Percentiles rank a stretch among this genome's conserved stretches.
Evolutionary conservation across 2,113 vertebrate species (phyloP).

Genomic region (Leuciscus idus): DNA sequence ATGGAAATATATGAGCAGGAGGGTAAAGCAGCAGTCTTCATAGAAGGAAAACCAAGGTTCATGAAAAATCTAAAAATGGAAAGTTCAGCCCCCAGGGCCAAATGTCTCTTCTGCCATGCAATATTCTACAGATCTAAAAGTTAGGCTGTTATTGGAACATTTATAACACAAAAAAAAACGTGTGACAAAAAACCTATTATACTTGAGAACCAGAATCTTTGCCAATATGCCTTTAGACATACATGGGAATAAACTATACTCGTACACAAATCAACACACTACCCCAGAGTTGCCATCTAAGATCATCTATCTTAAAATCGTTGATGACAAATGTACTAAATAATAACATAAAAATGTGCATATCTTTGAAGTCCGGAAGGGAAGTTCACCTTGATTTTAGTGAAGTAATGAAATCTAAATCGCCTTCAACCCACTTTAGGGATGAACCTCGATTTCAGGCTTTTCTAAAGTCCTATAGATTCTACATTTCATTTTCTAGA

Average conservation of each 20-base stretch:
- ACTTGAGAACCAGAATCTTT: neutral
- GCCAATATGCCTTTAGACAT: neutral
- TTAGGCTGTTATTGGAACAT: slow-evolving; percentile 45
- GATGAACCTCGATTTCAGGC: slow-evolving; percentile 28
- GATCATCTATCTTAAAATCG: neutral
- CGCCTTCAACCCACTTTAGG: slow-evolving; percentile 14
- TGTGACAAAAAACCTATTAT: slow-evolving; percentile 20
- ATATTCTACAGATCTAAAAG: slow-evolving; percentile 18
- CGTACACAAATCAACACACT: neutral
- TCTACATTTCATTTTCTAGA: neutral
- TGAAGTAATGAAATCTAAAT: slow-evolving; percentile 14
- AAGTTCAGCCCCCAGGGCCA: slow-evolving; percentile 44
- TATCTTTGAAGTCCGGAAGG: too few relatives aligned
- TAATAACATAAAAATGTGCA: too few relatives aligned
- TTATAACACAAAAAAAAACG: slow-evolving; percentile 31
- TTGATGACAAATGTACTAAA: too few relatives aligned
- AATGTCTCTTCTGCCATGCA: slow-evolving; percentile 29
- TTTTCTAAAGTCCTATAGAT: neutral
- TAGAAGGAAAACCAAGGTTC: slow-evolving; percentile 48
- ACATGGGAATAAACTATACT: neutral
- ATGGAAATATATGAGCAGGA: slow-evolving; percentile 56
- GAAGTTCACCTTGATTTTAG: neutral
- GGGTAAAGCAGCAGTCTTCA: slow-evolving; percentile 44
- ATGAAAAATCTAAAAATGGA: slow-evolving; percentile 51
- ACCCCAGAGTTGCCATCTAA: neutral